Base-by-base conservation (phyloP, 2,888 invertebrate genomes). In the Xanthorhoe spadicearia region DNA sequence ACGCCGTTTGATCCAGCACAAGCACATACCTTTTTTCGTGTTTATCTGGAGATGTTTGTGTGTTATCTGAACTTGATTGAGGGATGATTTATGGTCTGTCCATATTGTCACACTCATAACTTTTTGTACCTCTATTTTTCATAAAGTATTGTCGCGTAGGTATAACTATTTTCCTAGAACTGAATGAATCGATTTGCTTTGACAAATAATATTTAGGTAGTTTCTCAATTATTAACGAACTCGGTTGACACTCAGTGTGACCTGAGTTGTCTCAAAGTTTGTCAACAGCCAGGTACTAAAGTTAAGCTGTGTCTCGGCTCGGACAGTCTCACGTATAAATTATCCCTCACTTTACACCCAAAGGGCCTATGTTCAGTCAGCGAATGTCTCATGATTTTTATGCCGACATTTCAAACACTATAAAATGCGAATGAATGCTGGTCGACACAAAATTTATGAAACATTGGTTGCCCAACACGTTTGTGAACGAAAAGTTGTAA, bases 1-100 rank as follows among this genome's bases (percentile, higher is more conserved):
- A 90, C 90, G 80, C 82, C 38, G 76, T 79, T 81, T 79, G 80
- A 75, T 76, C 75, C 75, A 74, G 79, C 65, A 73, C 70, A 55
- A 69, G 86, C 88, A 84, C 84, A 85, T 50, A 59, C 17, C 50
- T 50, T 54, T 67, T 46, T 32, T 18, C 17, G 32, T 15, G 18
- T n/a, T 19, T 18, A n/a, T 54, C 53, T 52, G 62, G 35, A 13
- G 56, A 62, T 50, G 32, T 61, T 28, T 19, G 32, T n/a, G 53
- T 49, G 7, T 8, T 48, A 43, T 43, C 38, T 43, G 1, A 38
- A 38, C 13, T 38, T 10, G 13, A 43, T 10, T 38, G 13, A 13
- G 38, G 38, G 13, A 43, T 2, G 38, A 43, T 43, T 43, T 43
- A 43, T 43, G 1, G 1, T 43, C 10, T 43, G 38, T 13, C 4